Base-by-base conservation (phyloP, 2,888 invertebrate species). In the Rhopalosiphum nymphaeae region DNA sequence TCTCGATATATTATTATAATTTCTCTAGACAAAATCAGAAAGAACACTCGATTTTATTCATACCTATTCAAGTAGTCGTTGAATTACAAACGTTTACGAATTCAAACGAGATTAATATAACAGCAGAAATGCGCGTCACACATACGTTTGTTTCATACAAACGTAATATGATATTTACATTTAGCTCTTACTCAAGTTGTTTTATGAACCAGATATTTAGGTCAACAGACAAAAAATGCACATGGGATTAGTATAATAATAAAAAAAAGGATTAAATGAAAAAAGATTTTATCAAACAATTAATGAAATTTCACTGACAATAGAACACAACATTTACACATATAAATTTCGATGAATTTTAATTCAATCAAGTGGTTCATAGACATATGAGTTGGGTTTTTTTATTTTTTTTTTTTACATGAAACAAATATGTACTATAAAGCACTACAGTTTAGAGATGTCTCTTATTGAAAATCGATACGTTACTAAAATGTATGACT, bases 271-370 rank as follows among this genome's bases (percentile, higher is more conserved):
- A 90, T 56, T 42, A 56, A 89, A 29, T 36, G 4, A 78, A 91
- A 42, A 36, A 26, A 91, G 49, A 91, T 91, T 91, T 57, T 57
- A 91, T 91, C 36, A 42, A 84, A 91, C 78, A 49, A n/a, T 91
- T 91, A 91, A 91, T 91, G 84, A 56, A 91, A 91, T 84, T 85
- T 91, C 42, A 46, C 29, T 53, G 91, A 84, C 53, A 91, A 91
- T 84, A 84, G 91, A 84, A 44, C 44, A 90, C 89, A 57, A 78
- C 46, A 84, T 90, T 46, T 67, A 16, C 53, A 29, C 13, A n/a
- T 91, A 78, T 84, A 42, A 26, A 53, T 91, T 84, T 42, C 84
- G 53, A 84, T 10, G 56, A 56, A 53, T 84, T 91, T 84, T 56
- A 56, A 91, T 91, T 85, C 91, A 42, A 84, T 53, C 29, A 44